Percentiles rank a stretch among this genome's conserved stretches.
These are phyloP conservation scores for Drosophila rufa DNA, from an alignment of 1,140 invertebrate genomes.

Conservation along the genomic window DNA sequence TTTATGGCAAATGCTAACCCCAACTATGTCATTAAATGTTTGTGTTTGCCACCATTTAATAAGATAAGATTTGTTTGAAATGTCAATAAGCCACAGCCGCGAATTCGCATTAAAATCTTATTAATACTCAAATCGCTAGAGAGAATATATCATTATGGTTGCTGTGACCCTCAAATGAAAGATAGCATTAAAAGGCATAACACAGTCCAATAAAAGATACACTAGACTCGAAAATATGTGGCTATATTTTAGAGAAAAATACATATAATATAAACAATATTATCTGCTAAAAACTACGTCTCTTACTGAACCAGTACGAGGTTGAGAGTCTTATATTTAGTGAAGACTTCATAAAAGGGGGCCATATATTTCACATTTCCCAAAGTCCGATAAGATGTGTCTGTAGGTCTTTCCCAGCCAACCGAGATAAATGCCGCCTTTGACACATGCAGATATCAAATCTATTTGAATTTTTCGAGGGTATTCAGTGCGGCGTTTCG, in stretches of 20 bases:
- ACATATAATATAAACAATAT: background rate
- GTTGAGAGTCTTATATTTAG: background rate
- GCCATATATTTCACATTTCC: slow-evolving; percentile 13
- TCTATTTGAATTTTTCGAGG: background rate
- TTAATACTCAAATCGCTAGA: background rate
- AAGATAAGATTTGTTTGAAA: slow-evolving; percentile 9
- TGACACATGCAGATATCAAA: background rate
- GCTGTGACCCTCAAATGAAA: background rate
- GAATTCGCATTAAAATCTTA: background rate
- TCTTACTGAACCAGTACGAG: background rate
- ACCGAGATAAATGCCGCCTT: slow-evolving; percentile 10
- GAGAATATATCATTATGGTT: background rate
- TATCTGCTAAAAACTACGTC: background rate
- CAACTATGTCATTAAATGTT: background rate
- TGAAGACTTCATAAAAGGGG: background rate
- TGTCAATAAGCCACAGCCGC: slow-evolving; percentile 2
- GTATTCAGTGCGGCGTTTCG: slow-evolving; percentile 8
- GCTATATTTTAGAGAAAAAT: background rate
- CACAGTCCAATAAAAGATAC: background rate
- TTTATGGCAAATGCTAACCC: slow-evolving; percentile 1
- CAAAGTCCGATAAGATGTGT: slow-evolving; percentile 14
- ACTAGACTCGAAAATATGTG: background rate
- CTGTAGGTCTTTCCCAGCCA: background rate
- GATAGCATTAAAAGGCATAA: background rate
- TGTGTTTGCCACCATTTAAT: slow-evolving; percentile 6